Evolutionary conservation across 1,140 invertebrate genomes (phyloP), one percentile per base, ranked within the genome.

Genomic region (Ptiloglossa arizonensis): DNA sequence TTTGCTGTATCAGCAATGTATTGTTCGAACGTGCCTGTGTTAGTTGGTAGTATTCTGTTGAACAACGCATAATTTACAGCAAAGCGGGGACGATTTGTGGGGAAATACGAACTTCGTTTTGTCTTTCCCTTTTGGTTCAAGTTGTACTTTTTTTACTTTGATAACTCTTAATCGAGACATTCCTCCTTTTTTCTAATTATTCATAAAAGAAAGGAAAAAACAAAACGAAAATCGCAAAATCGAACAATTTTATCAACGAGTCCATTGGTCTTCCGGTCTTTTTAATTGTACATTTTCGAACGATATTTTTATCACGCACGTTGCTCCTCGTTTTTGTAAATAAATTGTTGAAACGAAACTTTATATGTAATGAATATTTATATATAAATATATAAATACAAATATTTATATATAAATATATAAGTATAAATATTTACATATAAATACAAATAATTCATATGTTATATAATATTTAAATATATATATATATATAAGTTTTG

Each of bases 1-100:
- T 76, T 77, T 77, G 74, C 74, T 77, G 74, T 70, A 77, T 77
- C 74, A 77, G 74, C 74, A 77, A 54, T 56, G 29, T 57, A 2
- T 41, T 24, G n/a, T 29, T 19, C 24, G 4, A 44, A 46, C 1
- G 17, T 60, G n/a, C 38, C 8, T 24, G n/a, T 54, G 9, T 22
- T 41, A 57, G 54, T 57, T 32, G 27, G 17, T 32, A 57, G 35
- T 24, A 41, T 41, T 41, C 22, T 22, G 4, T 41, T n/a, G 4
- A 41, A 41, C 8, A n/a, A 24, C 11, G 35, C n/a, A 62, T 44
- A 41, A 62, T 41, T 41, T 38, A 13, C 29, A 59, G 32, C 56
- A 35, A 5, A 50, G 19, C 4, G 3, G 3, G 48, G 5, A 32
- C 2, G 8, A 60, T 38, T 38, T 19, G 11, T 38, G 9, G n/a